Base-by-base conservation (phyloP, 2,797 vertebrate genomes). In the Astyanax mexicanus region DNA sequence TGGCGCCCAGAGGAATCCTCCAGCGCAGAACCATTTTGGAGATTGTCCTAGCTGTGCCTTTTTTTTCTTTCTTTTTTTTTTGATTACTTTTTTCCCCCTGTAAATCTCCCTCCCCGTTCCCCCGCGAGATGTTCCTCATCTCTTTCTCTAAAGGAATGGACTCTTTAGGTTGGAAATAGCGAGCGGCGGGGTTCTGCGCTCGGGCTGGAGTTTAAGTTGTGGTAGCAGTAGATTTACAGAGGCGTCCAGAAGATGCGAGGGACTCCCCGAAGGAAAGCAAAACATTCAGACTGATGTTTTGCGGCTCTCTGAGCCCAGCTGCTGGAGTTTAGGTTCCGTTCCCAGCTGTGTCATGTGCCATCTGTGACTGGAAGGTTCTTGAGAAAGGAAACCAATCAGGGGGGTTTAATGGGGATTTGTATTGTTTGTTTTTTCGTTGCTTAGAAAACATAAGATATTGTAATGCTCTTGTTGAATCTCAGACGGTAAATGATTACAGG, bases 11-110 rank as follows among this genome's bases (percentile, higher is more conserved):
- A 79, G 69, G 57, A 74, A 74, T 74, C 73, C 75, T 68, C 38
- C 49, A 51, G 51, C 67, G 61, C 54, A 8, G 19, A 47, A 32
- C 77, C 79, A 79, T 83, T 83, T 81, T 79, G 70, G 61, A 86
- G 80, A 85, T 80, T 81, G 80, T 83, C 82, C 86, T 90, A 86
- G 84, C 79, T 52, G 32, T 89, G 84, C 81, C 83, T 74, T 72
- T 72, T 67, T 87, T 85, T 77, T 84, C 89, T 84, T 82, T 88
- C 88, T 86, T 84, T 86, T 85, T 89, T 80, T 78, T 81, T 81
- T n/a, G n/a, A n/a, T n/a, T n/a, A n/a, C n/a, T 81, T 73, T 71
- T 52, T 27, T 1, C 12, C 55, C 75, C 80, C 68, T 57, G 47
- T 77, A 52, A 81, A 70, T 77, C 65, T 65, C 29, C 35, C n/a